Percentiles rank a stretch among this genome's conserved stretches.
phyloP scores from a whole-genome alignment of 2,888 invertebrate genomes.

The Polylopha cassiicola region DNA sequence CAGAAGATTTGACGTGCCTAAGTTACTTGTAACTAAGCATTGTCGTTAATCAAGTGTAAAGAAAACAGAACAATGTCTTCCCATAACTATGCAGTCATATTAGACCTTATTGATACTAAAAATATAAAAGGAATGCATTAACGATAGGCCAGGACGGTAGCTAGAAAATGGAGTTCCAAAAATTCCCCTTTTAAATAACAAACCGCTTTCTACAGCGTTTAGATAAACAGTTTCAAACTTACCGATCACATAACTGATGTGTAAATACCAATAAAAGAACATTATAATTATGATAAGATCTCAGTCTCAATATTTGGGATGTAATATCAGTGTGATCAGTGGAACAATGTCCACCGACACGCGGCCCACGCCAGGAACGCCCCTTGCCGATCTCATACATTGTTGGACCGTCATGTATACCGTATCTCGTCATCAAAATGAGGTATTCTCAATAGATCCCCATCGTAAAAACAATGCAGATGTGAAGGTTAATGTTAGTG shows the following conservation, averaged over 20 bases:
- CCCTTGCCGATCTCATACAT: conserved; percentile 50
- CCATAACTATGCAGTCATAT: no score
- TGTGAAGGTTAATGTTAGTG: conserved; percentile 30
- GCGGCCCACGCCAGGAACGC: conserved; percentile 56
- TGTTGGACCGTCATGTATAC: conserved; percentile 31
- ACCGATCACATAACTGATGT: conserved; percentile 40
- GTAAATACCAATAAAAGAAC: conserved; percentile 72
- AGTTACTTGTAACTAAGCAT: no score
- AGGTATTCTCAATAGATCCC: conserved; percentile 42
- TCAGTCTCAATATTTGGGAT: conserved; percentile 60
- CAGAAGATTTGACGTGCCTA: not conserved
- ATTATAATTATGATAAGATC: conserved; percentile 73
- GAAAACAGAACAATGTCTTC: no score
- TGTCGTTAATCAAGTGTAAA: no score
- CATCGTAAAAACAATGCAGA: conserved; percentile 34
- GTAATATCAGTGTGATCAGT: conserved; percentile 54
- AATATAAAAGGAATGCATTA: no score
- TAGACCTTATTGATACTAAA: no score
- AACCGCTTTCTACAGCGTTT: conserved; percentile 15
- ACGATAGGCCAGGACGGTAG: no score
- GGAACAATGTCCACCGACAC: conserved; percentile 71
- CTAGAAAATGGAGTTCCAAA: conserved; percentile 2
- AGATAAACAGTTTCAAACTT: conserved; percentile 11
- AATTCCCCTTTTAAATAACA: conserved; percentile 16
- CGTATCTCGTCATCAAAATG: conserved; percentile 52